Evolutionary conservation across 2,113 vertebrate species (phyloP), one percentile per base, ranked within the genome.

Genomic region (Leptodactylus fuscus): DNA sequence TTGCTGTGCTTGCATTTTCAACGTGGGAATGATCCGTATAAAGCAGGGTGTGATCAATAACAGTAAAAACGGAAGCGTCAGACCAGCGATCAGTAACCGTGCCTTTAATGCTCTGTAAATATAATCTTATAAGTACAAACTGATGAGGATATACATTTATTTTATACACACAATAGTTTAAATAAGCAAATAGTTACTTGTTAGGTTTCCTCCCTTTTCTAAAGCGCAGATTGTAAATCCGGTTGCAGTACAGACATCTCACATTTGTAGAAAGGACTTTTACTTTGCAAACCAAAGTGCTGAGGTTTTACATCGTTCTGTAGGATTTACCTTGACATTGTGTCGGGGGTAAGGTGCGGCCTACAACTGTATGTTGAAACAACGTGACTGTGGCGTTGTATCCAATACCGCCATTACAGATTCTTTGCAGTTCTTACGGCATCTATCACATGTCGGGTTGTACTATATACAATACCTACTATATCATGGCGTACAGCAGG

Each of bases 51-150:
- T n/a, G n/a, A n/a, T n/a, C n/a, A n/a, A n/a, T n/a, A n/a, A n/a
- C n/a, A n/a, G n/a, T n/a, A n/a, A n/a, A n/a, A 44, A 44, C 41
- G 41, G 41, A 80, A 27, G 36, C 34, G 74, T n/a, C 81, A 87
- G 3, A 82, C 76, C 29, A 73, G 46, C 46, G 13, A 83, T 88
- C 87, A 90, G 87, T 85, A 87, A 87, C 74, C 87, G 83, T 89
- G 89, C 87, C 55, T 91, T 91, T 90, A 90, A 88, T 90, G 87
- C 76, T 62, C 91, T 90, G 75, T 86, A 91, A 91, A 87, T 91
- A 83, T 13, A 83, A 36, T 87, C 87, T 89, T 86, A 70, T 86
- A 85, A 87, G 86, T 90, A 88, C 83, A 87, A 87, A 90, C 86
- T 74, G 87, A 89, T 88, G 89, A 89, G 78, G 89, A 89, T 84